A percentile compares a stretch with the other conserved stretches of the same genome.
phyloP scores from a whole-genome alignment of 2,797 vertebrate genomes.

The Eulemur coronatus region DNA sequence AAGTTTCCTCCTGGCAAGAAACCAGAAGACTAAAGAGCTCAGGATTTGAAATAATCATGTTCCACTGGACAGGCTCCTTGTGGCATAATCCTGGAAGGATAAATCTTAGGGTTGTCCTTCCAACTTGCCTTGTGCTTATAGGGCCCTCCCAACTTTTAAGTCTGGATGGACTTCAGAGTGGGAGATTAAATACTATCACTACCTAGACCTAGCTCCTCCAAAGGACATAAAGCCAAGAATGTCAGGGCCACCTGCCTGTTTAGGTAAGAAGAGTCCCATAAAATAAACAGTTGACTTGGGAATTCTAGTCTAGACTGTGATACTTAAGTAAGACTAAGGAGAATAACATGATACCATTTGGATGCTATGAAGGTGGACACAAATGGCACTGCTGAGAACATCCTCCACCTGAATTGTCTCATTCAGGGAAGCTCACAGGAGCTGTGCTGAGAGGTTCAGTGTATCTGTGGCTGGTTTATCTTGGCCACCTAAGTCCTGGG shows the following conservation, averaged over 20 bases:
- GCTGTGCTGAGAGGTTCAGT: background rate
- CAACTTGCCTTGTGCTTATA: background rate
- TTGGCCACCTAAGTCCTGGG: background rate
- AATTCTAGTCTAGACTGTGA: slow-evolving; percentile 8
- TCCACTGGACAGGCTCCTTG: background rate
- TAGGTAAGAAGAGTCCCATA: background rate
- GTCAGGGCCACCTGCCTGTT: background rate
- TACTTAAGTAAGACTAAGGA: background rate
- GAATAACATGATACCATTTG: background rate
- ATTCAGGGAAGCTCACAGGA: background rate
- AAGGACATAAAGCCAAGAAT: background rate
- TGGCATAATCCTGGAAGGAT: background rate
- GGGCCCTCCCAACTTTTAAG: background rate
- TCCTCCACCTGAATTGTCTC: fast-evolving
- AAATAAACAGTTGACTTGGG: background rate
- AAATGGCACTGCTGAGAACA: background rate
- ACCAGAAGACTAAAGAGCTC: background rate
- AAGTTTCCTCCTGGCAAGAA: background rate
- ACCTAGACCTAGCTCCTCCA: background rate
- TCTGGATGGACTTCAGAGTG: background rate
- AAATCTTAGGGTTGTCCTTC: background rate
- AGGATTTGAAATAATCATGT: background rate
- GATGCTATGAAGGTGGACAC: fast-evolving
- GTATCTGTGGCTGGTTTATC: background rate
- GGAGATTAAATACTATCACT: background rate